phyloP scores from a whole-genome alignment of 92 coral and sea anemone genomes.

The Meandrina meandrites region DNA sequence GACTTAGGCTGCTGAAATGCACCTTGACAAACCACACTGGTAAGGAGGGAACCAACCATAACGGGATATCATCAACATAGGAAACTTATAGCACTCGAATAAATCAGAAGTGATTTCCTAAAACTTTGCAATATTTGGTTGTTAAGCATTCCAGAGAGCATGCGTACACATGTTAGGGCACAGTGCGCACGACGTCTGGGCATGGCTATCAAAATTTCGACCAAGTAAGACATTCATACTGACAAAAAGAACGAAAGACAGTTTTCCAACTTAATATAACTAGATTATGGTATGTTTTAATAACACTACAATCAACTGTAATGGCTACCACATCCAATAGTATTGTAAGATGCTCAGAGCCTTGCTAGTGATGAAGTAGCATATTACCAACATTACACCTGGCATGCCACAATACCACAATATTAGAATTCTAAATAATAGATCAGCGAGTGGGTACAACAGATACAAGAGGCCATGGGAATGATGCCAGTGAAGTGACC shows the following conservation, averaged over 20 bases:
- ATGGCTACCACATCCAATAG: not conserved
- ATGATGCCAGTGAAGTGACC: conserved; percentile 22
- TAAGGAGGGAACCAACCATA: not conserved
- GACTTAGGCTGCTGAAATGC: not conserved
- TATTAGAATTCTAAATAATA: conserved; percentile 6
- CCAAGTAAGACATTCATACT: not conserved
- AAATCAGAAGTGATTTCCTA: not conserved
- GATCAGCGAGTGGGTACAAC: conserved; percentile 17
- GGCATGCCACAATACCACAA: conserved; percentile 36
- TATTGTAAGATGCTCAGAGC: conserved; percentile 23
- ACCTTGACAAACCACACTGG: not conserved
- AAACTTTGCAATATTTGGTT: not conserved
- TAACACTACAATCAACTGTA: not conserved
- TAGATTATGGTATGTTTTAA: not conserved
- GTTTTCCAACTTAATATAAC: not conserved
- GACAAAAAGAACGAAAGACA: not conserved
- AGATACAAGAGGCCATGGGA: conserved; percentile 34
- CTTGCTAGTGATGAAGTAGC: conserved; percentile 17
- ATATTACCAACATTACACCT: conserved; percentile 39
- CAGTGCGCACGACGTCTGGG: not conserved
- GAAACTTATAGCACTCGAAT: not conserved
- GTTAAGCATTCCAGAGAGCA: not conserved
- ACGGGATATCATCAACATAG: not conserved
- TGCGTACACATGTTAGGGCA: not conserved
- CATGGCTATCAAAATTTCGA: not conserved